Conservation (phyloP, 37 sponge, comb jelly and placozoan species). For the Lycopodina hypogea region DNA sequence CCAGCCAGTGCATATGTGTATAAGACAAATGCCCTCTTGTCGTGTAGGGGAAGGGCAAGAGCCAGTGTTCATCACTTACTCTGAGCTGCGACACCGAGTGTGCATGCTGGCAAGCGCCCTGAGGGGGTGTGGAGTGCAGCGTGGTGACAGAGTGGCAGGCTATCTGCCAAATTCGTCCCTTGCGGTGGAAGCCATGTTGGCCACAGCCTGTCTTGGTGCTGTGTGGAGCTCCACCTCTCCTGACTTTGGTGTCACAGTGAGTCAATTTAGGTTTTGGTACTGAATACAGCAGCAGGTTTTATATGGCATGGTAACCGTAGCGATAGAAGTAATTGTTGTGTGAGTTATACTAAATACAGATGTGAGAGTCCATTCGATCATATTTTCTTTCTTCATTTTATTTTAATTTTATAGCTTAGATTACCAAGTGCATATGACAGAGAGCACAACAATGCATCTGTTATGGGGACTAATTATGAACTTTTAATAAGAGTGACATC, state of each 20-base stretch:
- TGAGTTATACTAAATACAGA: not conserved
- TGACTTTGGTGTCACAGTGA: slow-evolving; percentile 94
- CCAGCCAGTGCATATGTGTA: not conserved
- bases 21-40: not conserved
- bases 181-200: slow-evolving; percentile 97
- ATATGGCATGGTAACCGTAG: not conserved
- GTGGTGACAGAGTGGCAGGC: slow-evolving; percentile 89
- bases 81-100: slow-evolving; percentile 68
- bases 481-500: too few relatives aligned
- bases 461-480: too few relatives aligned
- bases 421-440: too few relatives aligned
- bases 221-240: slow-evolving; percentile 98
- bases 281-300: too few relatives aligned
- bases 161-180: slow-evolving; percentile 91
- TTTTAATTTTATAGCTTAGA: too few relatives aligned
- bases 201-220: slow-evolving; percentile 88
- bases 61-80: slow-evolving; percentile 54
- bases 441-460: too few relatives aligned
- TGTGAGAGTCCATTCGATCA: not conserved
- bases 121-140: slow-evolving; percentile 62
- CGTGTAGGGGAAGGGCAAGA: slow-evolving; percentile 84
- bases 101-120: slow-evolving; percentile 77
- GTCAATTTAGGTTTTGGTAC: slow-evolving; percentile 6
- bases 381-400: not conserved
- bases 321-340: not conserved